phyloP scores from a whole-genome alignment of 2,113 vertebrate species.

The Hirundichthys speculiger region DNA sequence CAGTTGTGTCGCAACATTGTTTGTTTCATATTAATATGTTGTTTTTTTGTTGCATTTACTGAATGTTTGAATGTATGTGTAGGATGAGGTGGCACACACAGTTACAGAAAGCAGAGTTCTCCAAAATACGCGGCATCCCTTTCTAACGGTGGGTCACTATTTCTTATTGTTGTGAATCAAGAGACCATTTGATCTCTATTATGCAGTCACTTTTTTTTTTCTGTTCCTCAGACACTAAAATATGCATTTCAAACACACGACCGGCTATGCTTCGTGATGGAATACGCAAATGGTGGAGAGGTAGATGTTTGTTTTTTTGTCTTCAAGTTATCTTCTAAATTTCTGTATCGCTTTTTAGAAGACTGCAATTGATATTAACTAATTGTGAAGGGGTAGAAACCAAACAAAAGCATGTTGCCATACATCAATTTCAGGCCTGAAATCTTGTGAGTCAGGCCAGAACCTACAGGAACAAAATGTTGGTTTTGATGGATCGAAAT shows the following conservation, averaged over 20 bases:
- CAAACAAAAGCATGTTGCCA: background rate
- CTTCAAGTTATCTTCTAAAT: background rate
- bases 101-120: conserved; percentile 96
- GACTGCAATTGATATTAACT: background rate
- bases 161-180: background rate
- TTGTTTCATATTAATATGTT: background rate
- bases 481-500: too few species aligned
- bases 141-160: conserved; percentile 85
- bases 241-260: conserved; percentile 96
- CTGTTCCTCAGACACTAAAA: conserved; percentile 86
- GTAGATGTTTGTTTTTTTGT: conserved; percentile 68
- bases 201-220: background rate
- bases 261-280: conserved; percentile 97
- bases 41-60: too few species aligned
- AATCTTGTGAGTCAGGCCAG: background rate
- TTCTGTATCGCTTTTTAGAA: background rate
- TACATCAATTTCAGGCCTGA: background rate
- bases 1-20: background rate
- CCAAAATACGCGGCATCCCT: conserved; percentile 94
- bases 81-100: conserved; percentile 98
- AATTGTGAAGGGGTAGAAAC: background rate
- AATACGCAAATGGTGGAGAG: conserved; percentile 95
- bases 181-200: background rate
- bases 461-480: too few species aligned
- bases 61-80: conserved; percentile 37